Conservation (phyloP, 2,888 invertebrate species). For the Caenorhabditis sp. region DNA sequence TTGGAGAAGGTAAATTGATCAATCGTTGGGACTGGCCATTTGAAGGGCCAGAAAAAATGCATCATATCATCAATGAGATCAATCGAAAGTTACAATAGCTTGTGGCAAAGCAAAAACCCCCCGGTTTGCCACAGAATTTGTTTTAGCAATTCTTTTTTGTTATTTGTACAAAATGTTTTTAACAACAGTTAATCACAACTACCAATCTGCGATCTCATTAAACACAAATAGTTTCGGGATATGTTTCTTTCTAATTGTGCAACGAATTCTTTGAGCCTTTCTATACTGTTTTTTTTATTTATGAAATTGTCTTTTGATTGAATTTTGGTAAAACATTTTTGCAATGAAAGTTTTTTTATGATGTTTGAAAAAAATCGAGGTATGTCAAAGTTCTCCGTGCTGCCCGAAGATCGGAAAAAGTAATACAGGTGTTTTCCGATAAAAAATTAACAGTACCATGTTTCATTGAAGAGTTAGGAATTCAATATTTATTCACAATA, state of each 20-base stretch:
- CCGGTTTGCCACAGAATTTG: too few species aligned
- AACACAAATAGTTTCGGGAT: neutral
- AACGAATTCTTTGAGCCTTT: neutral
- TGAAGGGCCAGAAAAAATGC: constrained; percentile 42
- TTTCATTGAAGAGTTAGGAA: too few species aligned
- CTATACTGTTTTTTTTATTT: neutral
- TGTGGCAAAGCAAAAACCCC: too few species aligned
- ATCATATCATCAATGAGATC: constrained; percentile 43
- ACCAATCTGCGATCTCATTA: neutral
- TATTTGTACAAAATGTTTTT: neutral
- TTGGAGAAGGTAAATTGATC: constrained; percentile 57
- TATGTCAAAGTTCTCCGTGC: too few species aligned
- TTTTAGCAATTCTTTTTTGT: neutral
- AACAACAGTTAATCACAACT: too few species aligned
- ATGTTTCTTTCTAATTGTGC: neutral
- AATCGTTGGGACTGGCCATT: constrained; percentile 67
- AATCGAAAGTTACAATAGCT: constrained; percentile 44
- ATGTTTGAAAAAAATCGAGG: neutral
- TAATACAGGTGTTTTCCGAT: too few species aligned
- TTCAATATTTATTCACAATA: neutral
- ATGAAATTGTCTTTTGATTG: constrained; percentile 1
- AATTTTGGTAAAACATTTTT: neutral
- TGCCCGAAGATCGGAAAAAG: too few species aligned
- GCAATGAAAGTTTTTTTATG: neutral
- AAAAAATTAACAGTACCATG: too few species aligned